A percentile compares a stretch with the other conserved stretches of the same genome.
phyloP scores from a whole-genome alignment of 2,797 vertebrate species.

The Premnoplex brunnescens region DNA sequence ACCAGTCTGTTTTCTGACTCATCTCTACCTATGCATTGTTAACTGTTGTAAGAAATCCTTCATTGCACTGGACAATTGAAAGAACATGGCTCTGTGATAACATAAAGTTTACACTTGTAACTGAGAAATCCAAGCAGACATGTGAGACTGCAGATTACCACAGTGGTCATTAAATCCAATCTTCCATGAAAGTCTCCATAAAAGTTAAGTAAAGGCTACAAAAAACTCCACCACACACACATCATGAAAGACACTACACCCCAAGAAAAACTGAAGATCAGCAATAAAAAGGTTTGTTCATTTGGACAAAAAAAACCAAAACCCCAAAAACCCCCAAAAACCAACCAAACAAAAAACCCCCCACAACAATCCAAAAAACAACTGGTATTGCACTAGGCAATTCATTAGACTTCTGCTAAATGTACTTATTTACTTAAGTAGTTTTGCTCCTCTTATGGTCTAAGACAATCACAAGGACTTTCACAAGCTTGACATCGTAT shows the following conservation, averaged over 20 bases:
- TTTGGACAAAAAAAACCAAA: background rate
- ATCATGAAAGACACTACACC: background rate
- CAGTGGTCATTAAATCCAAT: background rate
- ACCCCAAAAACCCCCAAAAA: no score
- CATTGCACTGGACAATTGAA: background rate
- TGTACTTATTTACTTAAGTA: background rate
- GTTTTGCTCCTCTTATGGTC: background rate
- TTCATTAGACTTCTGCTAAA: background rate
- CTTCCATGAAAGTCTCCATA: background rate
- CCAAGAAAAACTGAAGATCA: background rate
- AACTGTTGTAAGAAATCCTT: background rate
- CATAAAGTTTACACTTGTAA: background rate
- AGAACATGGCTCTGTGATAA: background rate
- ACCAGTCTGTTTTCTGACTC: background rate
- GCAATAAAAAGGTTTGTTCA: background rate
- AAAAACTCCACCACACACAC: background rate
- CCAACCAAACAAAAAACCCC: no score
- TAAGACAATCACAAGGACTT: background rate
- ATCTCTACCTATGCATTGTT: background rate
- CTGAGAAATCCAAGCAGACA: background rate
- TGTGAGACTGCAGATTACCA: background rate
- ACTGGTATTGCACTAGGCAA: background rate
- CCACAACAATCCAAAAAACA: background rate
- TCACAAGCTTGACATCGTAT: fast-evolving
- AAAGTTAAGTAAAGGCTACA: background rate